These are phyloP conservation scores for Telmatherina bonti DNA, from an alignment of 2,797 vertebrate genomes.

Conservation along the genomic window DNA sequence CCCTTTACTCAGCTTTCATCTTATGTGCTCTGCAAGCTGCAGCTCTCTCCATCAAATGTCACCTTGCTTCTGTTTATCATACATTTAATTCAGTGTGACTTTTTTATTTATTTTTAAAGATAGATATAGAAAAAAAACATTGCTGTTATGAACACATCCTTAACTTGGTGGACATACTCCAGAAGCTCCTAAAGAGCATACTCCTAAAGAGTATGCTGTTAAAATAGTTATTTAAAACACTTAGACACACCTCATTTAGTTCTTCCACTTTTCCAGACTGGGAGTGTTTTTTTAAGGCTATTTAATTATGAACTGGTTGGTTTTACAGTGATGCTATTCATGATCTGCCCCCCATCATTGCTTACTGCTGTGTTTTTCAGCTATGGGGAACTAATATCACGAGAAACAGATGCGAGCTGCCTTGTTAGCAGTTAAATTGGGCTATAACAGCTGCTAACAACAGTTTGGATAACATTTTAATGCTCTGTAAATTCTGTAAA, in stretches of 20 bases:
- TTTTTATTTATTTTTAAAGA: not conserved
- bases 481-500: constrained; percentile 31
- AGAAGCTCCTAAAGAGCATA: not conserved
- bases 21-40: not conserved
- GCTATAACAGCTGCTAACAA: constrained; percentile 22
- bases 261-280: constrained; percentile 9
- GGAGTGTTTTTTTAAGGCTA: constrained; percentile 30
- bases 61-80: not conserved
- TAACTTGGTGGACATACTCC: constrained; percentile 25
- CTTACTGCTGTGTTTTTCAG: constrained; percentile 39
- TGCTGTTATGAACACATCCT: constrained; percentile 22
- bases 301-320: constrained; percentile 31
- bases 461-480: constrained; percentile 36
- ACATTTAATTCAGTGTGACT: not conserved
- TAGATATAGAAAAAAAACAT: not conserved
- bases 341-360: constrained; percentile 57
- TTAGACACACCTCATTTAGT: constrained; percentile 33
- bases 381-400: constrained; percentile 39
- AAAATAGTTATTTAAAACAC: constrained; percentile 18
- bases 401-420: constrained; percentile 33
- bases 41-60: not conserved
- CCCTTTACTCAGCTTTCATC: not conserved
- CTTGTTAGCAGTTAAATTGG: constrained; percentile 27
- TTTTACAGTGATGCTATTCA: constrained; percentile 31
- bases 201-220: not conserved